phyloP scores from a whole-genome alignment of 2,797 vertebrate genomes.

The Gymnoscopelus braueri region DNA sequence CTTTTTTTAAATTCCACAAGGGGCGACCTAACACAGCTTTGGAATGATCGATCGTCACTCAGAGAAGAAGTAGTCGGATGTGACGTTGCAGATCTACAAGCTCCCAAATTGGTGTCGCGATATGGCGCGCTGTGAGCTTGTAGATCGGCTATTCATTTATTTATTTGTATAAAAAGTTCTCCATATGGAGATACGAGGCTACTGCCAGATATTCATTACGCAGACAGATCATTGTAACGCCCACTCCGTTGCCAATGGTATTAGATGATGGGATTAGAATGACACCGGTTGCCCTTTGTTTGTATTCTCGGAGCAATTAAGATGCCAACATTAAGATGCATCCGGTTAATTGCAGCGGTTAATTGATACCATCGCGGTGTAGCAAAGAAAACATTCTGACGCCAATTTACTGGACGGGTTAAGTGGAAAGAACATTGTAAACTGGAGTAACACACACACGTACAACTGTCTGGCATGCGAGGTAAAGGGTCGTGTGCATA shows the following conservation, averaged over 20 bases:
- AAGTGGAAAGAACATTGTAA: constrained; percentile 62
- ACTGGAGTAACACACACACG: constrained; percentile 42
- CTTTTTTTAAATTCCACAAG: too few relatives aligned
- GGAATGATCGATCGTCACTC: too few relatives aligned
- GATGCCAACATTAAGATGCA: constrained; percentile 60
- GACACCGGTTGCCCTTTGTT: constrained; percentile 57
- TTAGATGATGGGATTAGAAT: constrained; percentile 55
- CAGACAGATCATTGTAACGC: constrained; percentile 64
- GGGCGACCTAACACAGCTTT: too few relatives aligned
- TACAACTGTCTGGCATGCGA: constrained; percentile 23
- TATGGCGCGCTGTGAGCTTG: too few relatives aligned
- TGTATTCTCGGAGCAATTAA: constrained; percentile 63
- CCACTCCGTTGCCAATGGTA: constrained; percentile 62
- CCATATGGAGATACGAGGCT: constrained; percentile 20
- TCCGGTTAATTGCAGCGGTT: constrained; percentile 66
- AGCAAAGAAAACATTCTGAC: constrained; percentile 58
- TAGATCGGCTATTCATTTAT: too few relatives aligned
- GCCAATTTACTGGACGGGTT: constrained; percentile 58
- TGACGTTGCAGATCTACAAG: too few relatives aligned
- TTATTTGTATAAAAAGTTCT: too few relatives aligned
- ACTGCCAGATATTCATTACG: constrained; percentile 65
- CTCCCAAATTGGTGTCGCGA: too few relatives aligned
- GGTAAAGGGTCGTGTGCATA: not conserved
- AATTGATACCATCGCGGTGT: constrained; percentile 69
- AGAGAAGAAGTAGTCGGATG: too few relatives aligned